Percentiles rank a stretch among this genome's conserved stretches.
These are phyloP conservation scores for Marronus borbonicus DNA, from an alignment of 2,888 invertebrate genomes.

Conservation along the genomic window DNA sequence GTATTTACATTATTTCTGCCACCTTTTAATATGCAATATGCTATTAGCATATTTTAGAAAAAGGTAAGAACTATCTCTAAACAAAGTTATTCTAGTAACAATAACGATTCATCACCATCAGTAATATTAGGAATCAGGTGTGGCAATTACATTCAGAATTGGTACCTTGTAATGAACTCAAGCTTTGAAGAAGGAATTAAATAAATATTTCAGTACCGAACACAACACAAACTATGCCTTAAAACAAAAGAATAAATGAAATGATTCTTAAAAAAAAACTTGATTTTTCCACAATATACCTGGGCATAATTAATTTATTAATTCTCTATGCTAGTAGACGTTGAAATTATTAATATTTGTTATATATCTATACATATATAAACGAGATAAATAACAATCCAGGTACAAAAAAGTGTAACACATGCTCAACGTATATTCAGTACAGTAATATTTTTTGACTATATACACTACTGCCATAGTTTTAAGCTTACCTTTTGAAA, in stretches of 20 bases:
- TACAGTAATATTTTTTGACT: no score
- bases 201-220: background rate
- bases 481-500: slow-evolving; percentile 91
- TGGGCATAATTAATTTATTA: slow-evolving; percentile 31
- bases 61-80: slow-evolving; percentile 6
- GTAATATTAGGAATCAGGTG: background rate
- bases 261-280: background rate
- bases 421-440: background rate
- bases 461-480: background rate
- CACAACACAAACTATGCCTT: background rate
- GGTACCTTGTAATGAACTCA: no score
- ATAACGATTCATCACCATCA: slow-evolving; percentile 12
- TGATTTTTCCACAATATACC: background rate
- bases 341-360: slow-evolving; percentile 31
- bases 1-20: no score
- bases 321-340: slow-evolving; percentile 2
- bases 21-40: no score
- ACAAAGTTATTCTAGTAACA: slow-evolving; percentile 19
- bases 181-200: background rate
- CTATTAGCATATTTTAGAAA: background rate
- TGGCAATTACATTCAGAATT: background rate
- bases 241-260: no score
- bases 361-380: background rate
- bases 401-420: background rate
- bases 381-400: background rate